Percentiles rank a stretch among this genome's conserved stretches.
These are phyloP conservation scores for Bibio marci DNA, from an alignment of 2,888 invertebrate species.

Conservation along the genomic window DNA sequence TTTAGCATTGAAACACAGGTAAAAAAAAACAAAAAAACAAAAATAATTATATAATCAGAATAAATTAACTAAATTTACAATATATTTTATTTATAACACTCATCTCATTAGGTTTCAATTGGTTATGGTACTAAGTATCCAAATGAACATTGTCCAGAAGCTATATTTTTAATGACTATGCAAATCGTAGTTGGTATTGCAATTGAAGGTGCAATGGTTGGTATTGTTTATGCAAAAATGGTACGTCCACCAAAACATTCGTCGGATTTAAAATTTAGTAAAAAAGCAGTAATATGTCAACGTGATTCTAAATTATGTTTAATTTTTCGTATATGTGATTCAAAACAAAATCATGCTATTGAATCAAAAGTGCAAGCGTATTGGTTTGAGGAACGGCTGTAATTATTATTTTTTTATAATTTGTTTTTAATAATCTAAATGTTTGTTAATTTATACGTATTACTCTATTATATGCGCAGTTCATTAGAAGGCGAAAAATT, in stretches of 20 bases:
- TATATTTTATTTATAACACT: neutral
- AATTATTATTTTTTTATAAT: neutral
- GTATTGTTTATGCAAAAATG: conserved; percentile 79
- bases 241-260: conserved; percentile 43
- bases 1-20: conserved; percentile 89
- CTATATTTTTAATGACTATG: conserved; percentile 75
- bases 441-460: neutral
- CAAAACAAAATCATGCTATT: conserved; percentile 80
- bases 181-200: conserved; percentile 77
- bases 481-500: conserved; percentile 48
- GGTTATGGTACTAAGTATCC: conserved; percentile 76
- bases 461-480: too few species aligned
- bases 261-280: conserved; percentile 15
- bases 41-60: neutral
- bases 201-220: conserved; percentile 67
- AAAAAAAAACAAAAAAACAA: conserved; percentile 20
- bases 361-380: conserved; percentile 66
- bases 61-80: neutral
- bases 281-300: conserved; percentile 67
- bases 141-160: conserved; percentile 78
- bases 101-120: conserved; percentile 51
- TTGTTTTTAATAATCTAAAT: neutral
- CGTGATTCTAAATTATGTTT: conserved; percentile 66
- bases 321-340: conserved; percentile 79
- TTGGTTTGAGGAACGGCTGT: conserved; percentile 6